Percentiles rank a stretch among this genome's conserved stretches.
These are phyloP conservation scores for Stigmatopora argus DNA, from an alignment of 2,113 vertebrate species.

Conservation along the genomic window DNA sequence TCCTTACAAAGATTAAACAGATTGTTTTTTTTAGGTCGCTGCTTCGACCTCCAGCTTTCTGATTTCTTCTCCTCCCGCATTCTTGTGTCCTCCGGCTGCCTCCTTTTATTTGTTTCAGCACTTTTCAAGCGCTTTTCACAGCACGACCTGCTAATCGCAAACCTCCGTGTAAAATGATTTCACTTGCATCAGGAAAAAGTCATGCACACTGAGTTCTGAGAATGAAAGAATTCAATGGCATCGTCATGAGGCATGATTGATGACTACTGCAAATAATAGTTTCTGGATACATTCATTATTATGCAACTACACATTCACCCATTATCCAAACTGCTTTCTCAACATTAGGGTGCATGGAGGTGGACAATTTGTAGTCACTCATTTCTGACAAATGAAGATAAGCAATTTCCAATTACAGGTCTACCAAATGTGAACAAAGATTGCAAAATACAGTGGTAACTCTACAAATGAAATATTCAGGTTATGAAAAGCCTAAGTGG, in stretches of 20 bases:
- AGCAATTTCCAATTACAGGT: not conserved
- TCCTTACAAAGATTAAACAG: slow-evolving; percentile 10
- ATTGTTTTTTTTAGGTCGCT: not conserved
- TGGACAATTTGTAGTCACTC: not conserved
- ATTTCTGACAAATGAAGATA: slow-evolving; percentile 2
- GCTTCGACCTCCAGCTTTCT: slow-evolving; percentile 28
- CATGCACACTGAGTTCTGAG: slow-evolving; percentile 40
- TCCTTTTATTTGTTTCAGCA: slow-evolving; percentile 52
- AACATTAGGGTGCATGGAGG: not conserved
- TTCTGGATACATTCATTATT: slow-evolving; percentile 8
- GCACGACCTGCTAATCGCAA: slow-evolving; percentile 54
- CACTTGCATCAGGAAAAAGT: slow-evolving; percentile 61
- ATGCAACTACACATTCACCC: not conserved
- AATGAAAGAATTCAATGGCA: slow-evolving; percentile 28
- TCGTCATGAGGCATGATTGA: slow-evolving; percentile 34
- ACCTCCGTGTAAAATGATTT: slow-evolving; percentile 54
- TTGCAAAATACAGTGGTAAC: not conserved
- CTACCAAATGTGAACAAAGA: not conserved
- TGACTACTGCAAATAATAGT: slow-evolving; percentile 26
- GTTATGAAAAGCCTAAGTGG: no score
- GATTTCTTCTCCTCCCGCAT: slow-evolving; percentile 11
- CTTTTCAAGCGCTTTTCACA: slow-evolving; percentile 32
- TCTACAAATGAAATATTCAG: no score
- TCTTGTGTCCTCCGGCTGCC: slow-evolving; percentile 13
- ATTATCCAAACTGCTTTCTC: slow-evolving; percentile 6